These are phyloP conservation scores for Thecocarcelia acutangulata DNA, from an alignment of 2,888 invertebrate species.

Conservation along the genomic window DNA sequence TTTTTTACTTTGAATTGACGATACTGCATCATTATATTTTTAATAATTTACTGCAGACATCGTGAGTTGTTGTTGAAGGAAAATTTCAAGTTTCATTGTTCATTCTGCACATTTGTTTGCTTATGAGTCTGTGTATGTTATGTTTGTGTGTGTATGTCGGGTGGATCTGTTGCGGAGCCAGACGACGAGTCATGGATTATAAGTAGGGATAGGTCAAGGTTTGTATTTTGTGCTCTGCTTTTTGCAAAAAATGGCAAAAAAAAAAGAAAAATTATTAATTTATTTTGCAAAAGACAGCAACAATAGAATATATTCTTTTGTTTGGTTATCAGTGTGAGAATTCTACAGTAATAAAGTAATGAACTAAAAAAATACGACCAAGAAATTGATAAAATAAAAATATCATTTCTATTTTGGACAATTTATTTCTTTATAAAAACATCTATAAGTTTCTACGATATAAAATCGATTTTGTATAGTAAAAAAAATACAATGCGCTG, in stretches of 20 bases:
- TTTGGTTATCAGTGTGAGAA: conserved; percentile 3
- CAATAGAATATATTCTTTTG: conserved; percentile 12
- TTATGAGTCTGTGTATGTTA: conserved; percentile 13
- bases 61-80: conserved; percentile 41
- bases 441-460: too few species aligned
- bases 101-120: not conserved
- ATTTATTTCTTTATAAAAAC: too few species aligned
- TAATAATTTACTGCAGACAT: conserved; percentile 54
- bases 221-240: conserved; percentile 41
- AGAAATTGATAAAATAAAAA: not conserved
- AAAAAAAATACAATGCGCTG: too few species aligned
- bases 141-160: not conserved
- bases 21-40: not conserved
- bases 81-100: conserved; percentile 59
- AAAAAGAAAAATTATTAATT: not conserved
- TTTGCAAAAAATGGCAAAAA: conserved; percentile 17
- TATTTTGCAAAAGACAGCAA: conserved; percentile 21
- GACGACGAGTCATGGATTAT: conserved; percentile 26
- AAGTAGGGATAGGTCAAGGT: conserved; percentile 68
- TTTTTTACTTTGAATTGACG: too few species aligned
- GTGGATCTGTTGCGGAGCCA: conserved; percentile 20
- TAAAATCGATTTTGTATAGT: too few species aligned
- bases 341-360: not conserved
- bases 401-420: too few species aligned
- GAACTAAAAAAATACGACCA: not conserved